Percentiles rank a stretch among this genome's conserved stretches.
Conservation (phyloP, 2,888 invertebrate genomes). For the Dendrolimus pini region DNA sequence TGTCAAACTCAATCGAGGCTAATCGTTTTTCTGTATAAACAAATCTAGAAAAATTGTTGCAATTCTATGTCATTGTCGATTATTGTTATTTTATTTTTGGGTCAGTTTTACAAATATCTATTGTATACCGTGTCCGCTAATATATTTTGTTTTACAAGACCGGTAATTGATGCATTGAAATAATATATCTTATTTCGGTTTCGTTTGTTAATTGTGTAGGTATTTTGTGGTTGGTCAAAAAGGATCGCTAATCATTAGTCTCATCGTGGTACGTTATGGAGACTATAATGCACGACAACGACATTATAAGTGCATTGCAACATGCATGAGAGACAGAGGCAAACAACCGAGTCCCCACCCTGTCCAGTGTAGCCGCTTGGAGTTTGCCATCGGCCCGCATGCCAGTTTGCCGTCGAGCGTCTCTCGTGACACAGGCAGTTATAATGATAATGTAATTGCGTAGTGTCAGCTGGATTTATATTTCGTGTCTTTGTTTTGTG, state of each 20-base stretch:
- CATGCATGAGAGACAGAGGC: constrained; percentile 57
- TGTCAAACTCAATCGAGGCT: no score
- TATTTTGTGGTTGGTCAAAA: no score
- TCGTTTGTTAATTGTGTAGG: no score
- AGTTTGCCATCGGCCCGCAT: constrained; percentile 24
- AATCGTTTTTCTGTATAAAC: no score
- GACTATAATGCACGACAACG: constrained; percentile 17
- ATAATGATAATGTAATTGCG: constrained; percentile 36
- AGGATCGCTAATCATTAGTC: constrained; percentile 24
- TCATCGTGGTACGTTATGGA: constrained; percentile 39
- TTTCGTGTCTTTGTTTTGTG: constrained; percentile 61
- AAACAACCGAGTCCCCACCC: constrained; percentile 62
- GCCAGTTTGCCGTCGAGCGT: constrained; percentile 71
- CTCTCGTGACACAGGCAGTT: constrained; percentile 64
- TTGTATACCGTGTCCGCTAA: no score
- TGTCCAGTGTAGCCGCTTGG: constrained; percentile 38
- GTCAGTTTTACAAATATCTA: constrained; percentile 17
- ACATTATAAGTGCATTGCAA: constrained; percentile 51
- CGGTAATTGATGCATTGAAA: no score
- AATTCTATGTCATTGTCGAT: no score
- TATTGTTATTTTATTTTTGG: constrained; percentile 10
- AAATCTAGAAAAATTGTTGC: no score
- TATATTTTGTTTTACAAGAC: no score
- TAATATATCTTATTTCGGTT: no score
- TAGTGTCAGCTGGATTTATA: constrained; percentile 34